Conservation (phyloP, 2,113 vertebrate genomes). For the Felis chaus region DNA sequence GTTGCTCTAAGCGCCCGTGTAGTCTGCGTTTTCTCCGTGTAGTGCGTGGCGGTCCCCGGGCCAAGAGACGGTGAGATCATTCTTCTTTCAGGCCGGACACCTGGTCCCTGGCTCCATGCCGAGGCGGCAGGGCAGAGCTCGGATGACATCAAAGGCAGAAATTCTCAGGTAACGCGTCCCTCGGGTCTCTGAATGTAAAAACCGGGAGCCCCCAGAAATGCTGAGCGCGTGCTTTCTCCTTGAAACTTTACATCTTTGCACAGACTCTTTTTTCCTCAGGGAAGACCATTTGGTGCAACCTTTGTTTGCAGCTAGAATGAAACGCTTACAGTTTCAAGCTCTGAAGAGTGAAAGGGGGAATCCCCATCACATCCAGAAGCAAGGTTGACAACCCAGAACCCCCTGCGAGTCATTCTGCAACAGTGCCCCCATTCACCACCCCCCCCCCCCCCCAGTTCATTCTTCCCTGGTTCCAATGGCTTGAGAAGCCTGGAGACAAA, state of each 20-base stretch:
- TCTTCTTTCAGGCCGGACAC: slow-evolving; percentile 69
- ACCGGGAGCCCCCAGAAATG: background rate
- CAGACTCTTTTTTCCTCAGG: background rate
- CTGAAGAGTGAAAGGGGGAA: background rate
- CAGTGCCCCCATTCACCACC: rapidly evolving
- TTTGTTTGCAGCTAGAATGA: background rate
- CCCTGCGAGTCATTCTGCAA: background rate
- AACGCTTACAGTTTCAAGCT: background rate
- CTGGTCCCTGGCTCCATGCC: slow-evolving; percentile 74
- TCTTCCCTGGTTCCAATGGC: background rate
- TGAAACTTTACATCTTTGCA: background rate
- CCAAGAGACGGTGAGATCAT: background rate
- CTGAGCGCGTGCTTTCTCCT: background rate
- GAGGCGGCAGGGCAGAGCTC: slow-evolving; percentile 50
- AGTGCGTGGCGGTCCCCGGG: background rate
- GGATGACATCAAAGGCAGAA: slow-evolving; percentile 75
- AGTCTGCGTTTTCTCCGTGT: background rate
- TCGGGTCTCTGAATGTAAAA: background rate
- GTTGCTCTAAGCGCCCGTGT: no score
- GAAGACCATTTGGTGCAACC: background rate
- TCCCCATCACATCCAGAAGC: background rate
- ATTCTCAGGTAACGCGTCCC: slow-evolving; percentile 68
- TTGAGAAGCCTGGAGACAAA: background rate
- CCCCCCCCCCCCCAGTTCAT: background rate
- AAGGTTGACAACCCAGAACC: background rate